These are phyloP conservation scores for Streblospio benedicti DNA, from an alignment of 1,140 invertebrate species.

Conservation along the genomic window DNA sequence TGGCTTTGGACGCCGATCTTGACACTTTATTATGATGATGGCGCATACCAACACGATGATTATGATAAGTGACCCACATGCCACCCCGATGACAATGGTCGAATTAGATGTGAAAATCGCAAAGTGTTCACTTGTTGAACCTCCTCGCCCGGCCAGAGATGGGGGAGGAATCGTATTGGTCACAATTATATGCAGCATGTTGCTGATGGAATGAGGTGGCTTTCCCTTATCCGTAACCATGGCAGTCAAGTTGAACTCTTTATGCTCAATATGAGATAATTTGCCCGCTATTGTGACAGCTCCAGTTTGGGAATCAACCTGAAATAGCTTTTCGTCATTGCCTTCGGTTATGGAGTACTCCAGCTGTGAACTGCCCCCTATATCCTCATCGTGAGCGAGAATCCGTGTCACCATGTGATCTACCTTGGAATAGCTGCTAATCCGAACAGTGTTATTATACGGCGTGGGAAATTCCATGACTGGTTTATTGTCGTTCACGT, in stretches of 20 bases:
- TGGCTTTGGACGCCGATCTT: background rate
- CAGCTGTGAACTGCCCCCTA: conserved; percentile 3
- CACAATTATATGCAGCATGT: too few species aligned
- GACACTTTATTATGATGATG: background rate
- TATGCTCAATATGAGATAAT: too few species aligned
- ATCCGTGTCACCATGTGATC: conserved; percentile 7
- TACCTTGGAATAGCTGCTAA: background rate
- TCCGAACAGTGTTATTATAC: conserved; percentile 10
- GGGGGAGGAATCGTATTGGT: too few species aligned
- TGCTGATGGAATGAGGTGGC: too few species aligned
- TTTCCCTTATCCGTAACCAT: too few species aligned
- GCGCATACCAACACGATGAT: background rate
- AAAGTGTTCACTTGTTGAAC: too few species aligned
- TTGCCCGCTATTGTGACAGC: too few species aligned
- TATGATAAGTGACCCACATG: background rate
- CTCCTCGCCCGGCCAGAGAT: too few species aligned
- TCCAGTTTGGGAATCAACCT: too few species aligned
- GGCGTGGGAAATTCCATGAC: conserved; percentile 6
- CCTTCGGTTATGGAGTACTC: conserved; percentile 3
- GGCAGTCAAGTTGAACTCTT: too few species aligned
- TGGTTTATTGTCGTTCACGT: conserved; percentile 83
- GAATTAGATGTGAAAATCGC: background rate
- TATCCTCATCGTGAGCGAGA: conserved; percentile 11
- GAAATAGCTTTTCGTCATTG: too few species aligned
- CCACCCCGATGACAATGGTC: background rate